Base-by-base conservation (phyloP, 2,888 invertebrate species). In the Dione vanillae region DNA sequence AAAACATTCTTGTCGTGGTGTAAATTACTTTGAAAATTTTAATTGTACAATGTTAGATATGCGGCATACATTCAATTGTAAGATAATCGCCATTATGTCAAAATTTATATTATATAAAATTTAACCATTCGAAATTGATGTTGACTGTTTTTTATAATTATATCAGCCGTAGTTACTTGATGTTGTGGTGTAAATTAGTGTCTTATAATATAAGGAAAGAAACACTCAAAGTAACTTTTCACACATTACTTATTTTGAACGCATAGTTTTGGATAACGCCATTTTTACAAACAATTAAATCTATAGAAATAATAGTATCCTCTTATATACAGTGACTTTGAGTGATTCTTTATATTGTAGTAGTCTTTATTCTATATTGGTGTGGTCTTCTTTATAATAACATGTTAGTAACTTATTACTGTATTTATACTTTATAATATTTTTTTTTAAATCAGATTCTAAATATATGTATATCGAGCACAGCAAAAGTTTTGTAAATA, bases 141-240 rank as follows among this genome's bases (percentile, higher is more conserved):
- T 94, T 94, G 93, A 94, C 92, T 93, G 93, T 94, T 94, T 91
- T 64, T 93, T 91, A 92, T 92, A 92, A 92, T 90, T 91, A 91
- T 92, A 93, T 89, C 88, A 86, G 88, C 93, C 86, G 93, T 91
- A 93, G 93, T 92, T 92, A 94, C 85, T 94, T 90, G 93, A 92
- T 94, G 94, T 94, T 93, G 94, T 94, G 94, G 92, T 88, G 93
- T 94, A 91, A 88, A 89, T 89, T 92, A 92, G 93, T 93, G 93
- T 93, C 92, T 93, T 93, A 92, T 92, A 89, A 78, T 82, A 79
- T 88, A 91, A 89, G 89, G 83, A 83, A 77, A 80, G n/a, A 83
- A 87, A 85, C 88, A 88, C 87, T 89, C 88, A 86, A 87, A 87
- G 85, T 83, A 75, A 65, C 66, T 58, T 43, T 27, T 51, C 59